phyloP scores from a whole-genome alignment of 2,888 invertebrate genomes.

The Oeneis ivallda region DNA sequence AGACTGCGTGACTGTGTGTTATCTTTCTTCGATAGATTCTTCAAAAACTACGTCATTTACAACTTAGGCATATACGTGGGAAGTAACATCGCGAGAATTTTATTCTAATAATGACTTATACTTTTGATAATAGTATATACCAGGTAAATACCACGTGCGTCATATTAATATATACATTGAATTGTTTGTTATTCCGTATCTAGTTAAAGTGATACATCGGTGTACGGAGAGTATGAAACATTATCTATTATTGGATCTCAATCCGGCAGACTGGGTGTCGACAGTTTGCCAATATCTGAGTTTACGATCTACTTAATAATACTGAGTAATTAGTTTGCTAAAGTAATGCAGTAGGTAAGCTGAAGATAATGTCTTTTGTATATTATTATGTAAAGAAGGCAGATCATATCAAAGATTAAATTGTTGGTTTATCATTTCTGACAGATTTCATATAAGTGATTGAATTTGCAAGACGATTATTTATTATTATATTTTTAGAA shows the following conservation, averaged over 20 bases:
- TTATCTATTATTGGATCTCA: constrained; percentile 8
- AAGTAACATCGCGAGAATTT: constrained; percentile 2
- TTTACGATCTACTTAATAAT: constrained; percentile 4
- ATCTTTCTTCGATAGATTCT: constrained; percentile 2
- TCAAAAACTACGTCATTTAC: constrained; percentile 7
- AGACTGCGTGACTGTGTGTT: constrained; percentile 6
- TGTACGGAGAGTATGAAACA: neutral
- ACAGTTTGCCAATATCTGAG: constrained; percentile 7
- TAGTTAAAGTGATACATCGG: neutral
- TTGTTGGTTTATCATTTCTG: no score
- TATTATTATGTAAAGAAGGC: no score
- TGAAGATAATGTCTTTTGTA: no score
- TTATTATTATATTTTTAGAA: no score
- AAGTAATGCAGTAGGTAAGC: no score
- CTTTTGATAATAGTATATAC: constrained; percentile 18
- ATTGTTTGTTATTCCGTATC: neutral
- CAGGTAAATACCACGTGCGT: constrained; percentile 28
- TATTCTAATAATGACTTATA: constrained; percentile 29
- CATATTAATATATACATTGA: constrained; percentile 19
- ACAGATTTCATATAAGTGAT: no score
- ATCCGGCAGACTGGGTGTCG: constrained; percentile 16
- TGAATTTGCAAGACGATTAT: no score
- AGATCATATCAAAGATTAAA: no score
- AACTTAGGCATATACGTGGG: neutral
- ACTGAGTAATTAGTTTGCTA: neutral